A percentile compares a stretch with the other conserved stretches of the same genome.
Evolutionary conservation across 2,888 invertebrate species (phyloP).

Genomic region (Rhorus exstirpatorius): DNA sequence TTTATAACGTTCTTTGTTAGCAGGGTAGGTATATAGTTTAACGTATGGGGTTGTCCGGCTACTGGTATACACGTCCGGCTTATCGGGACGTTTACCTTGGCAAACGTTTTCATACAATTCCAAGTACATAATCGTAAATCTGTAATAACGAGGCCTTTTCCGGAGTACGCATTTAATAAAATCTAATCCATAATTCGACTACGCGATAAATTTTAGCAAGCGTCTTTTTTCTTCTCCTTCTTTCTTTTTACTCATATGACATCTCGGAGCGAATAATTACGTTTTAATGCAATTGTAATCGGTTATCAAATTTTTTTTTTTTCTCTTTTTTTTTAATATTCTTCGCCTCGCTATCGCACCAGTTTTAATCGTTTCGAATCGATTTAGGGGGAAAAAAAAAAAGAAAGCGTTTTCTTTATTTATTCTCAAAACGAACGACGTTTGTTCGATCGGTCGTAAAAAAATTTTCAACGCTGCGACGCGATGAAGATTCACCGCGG

Average conservation of each 20-base stretch:
- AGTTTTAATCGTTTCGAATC: slow-evolving; percentile 31
- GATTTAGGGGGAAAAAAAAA: neutral
- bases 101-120: slow-evolving; percentile 80
- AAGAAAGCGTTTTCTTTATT: slow-evolving; percentile 32
- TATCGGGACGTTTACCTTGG: no score
- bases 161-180: slow-evolving; percentile 70
- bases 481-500: no score
- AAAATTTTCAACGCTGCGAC: slow-evolving; percentile 11
- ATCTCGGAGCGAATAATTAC: no score
- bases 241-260: no score
- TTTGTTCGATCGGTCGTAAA: slow-evolving; percentile 40
- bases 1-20: no score
- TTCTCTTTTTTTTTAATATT: slow-evolving; percentile 29
- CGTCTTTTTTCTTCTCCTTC: slow-evolving; percentile 62
- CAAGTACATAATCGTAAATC: slow-evolving; percentile 75
- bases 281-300: slow-evolving; percentile 36
- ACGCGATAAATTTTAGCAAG: slow-evolving; percentile 75
- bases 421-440: slow-evolving; percentile 7
- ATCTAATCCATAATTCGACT: slow-evolving; percentile 73
- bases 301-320: slow-evolving; percentile 23
- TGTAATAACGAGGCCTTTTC: slow-evolving; percentile 72
- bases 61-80: no score
- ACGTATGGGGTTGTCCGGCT: no score
- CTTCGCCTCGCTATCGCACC: no score
- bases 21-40: slow-evolving; percentile 76